phyloP scores from a whole-genome alignment of 2,888 invertebrate genomes.

The Cerceris rybyensis region DNA sequence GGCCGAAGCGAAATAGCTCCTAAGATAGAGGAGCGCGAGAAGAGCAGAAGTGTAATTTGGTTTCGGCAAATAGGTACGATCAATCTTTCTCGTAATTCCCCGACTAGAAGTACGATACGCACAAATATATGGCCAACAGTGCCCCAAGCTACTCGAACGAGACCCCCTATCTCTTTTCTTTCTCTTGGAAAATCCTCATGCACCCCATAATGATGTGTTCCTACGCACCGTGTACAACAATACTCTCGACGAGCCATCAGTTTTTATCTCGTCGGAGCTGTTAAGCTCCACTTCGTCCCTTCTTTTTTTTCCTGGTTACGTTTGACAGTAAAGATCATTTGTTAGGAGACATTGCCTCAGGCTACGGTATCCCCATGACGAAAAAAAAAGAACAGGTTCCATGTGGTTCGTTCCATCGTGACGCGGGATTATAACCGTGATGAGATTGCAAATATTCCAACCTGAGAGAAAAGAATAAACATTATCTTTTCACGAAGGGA shows the following conservation, averaged over 20 bases:
- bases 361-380: neutral
- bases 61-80: slow-evolving; percentile 68
- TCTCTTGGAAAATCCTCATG: slow-evolving; percentile 35
- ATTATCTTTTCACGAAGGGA: slow-evolving; percentile 4
- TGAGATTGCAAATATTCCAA: slow-evolving; percentile 27
- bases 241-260: slow-evolving; percentile 54
- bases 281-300: slow-evolving; percentile 51
- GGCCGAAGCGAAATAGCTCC: slow-evolving; percentile 43
- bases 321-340: slow-evolving; percentile 58
- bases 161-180: neutral
- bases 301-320: slow-evolving; percentile 50
- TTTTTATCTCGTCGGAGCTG: slow-evolving; percentile 64
- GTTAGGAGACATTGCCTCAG: slow-evolving; percentile 23
- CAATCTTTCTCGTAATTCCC: slow-evolving; percentile 66
- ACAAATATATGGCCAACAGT: slow-evolving; percentile 52
- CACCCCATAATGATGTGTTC: slow-evolving; percentile 59
- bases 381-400: slow-evolving; percentile 1
- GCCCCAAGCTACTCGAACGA: slow-evolving; percentile 9
- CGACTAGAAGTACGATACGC: slow-evolving; percentile 58
- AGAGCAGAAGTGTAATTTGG: slow-evolving; percentile 63
- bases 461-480: neutral
- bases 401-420: slow-evolving; percentile 18
- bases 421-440: slow-evolving; percentile 13
- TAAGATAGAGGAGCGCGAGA: slow-evolving; percentile 49
- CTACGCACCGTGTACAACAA: slow-evolving; percentile 62